Evolutionary conservation across 1,140 invertebrate species (phyloP), one percentile per base, ranked within the genome.

Genomic region (Cotesia glomerata): DNA sequence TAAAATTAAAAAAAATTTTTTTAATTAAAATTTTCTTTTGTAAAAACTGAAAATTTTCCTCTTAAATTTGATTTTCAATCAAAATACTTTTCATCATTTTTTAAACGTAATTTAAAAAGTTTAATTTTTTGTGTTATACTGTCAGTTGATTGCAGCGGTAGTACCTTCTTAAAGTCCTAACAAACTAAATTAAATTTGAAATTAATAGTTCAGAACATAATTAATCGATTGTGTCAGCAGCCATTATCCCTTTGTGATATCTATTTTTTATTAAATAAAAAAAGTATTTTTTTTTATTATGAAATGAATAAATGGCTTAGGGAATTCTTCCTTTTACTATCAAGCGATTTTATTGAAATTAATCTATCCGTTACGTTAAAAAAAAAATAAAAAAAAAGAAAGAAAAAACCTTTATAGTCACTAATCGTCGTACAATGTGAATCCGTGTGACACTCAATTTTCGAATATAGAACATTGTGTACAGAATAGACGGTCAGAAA

Each of bases 401-500:
- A 56, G 14, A 62, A 54, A 51, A 45, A 67, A 62, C 36, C 65
- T 75, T 75, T 75, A 71, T 68, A 69, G 64, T 75, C 71, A 59
- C 62, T 75, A 75, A 73, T 75, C 74, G 63, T 62, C 71, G 71
- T 51, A 56, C 71, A 73, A 67, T 71, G 70, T 14, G 69, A 71
- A 70, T 73, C 68, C 56, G 32, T 39, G 62, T 75, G 74, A 73
- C 74, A 75, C 71, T 75, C 71, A 67, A 75, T 75, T 73, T 75
- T 34, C 63, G 54, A 56, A 3, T n/a, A 62, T 51, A 34, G 13
- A 58, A 71, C 11, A 56, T 45, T 36, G 66, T 45, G 11, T 11
- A 45, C 39, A 45, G 11, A 9, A 45, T 45, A 45, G 39, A 45
- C 39, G 39, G 39, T 11, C 39, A 45, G n/a, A 71, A 51, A 69